Evolutionary conservation across 2,797 vertebrate genomes (phyloP), one percentile per base, ranked within the genome.

Genomic region (Enteromius thamalakanensis): DNA sequence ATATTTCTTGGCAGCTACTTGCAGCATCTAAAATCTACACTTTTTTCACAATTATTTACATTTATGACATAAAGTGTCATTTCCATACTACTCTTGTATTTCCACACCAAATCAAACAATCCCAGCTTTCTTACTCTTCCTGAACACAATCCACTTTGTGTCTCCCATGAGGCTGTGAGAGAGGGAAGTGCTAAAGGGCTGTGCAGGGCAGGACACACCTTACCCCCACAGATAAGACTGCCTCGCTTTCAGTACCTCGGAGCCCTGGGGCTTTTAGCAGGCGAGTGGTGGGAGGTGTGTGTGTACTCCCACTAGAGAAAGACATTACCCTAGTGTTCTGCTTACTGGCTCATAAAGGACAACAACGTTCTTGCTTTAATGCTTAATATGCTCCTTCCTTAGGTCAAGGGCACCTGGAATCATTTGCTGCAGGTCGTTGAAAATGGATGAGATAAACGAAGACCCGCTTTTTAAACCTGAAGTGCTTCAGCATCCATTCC

Each of bases 201-300:
- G 32, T 15, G 67, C 68, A 79, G 77, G 76, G 60, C 64, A 75
- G 34, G 85, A 86, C 85, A 86, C 87, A 87, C 87, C 87, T 87
- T 80, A 80, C 55, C 75, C 53, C 49, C 80, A 82, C 62, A 86
- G 89, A 89, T 90, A 87, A 88, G 80, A 78, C 83, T 85, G 85
- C 76, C 64, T 72, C 37, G 47, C 87, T 88, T 76, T 81, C 45
- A 86, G 74, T 69, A 74, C 71, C 42, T 60, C 64, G 81, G n/a
- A 67, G 78, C 67, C 83, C 81, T 80, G n/a, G 65, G 55, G 67
- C 75, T 79, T 82, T 86, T 42, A 79, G 60, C n/a, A 53, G 17
- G 67, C 14, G 19, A 26, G 47, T 23, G 81, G 49, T 81, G 62
- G 67, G 72, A 74, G 81, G 26, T 26, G 74, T 58, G 71, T 82